Evolutionary conservation across 2,888 invertebrate genomes (phyloP).

Genomic region (Pristionchus fissidentatus): DNA sequence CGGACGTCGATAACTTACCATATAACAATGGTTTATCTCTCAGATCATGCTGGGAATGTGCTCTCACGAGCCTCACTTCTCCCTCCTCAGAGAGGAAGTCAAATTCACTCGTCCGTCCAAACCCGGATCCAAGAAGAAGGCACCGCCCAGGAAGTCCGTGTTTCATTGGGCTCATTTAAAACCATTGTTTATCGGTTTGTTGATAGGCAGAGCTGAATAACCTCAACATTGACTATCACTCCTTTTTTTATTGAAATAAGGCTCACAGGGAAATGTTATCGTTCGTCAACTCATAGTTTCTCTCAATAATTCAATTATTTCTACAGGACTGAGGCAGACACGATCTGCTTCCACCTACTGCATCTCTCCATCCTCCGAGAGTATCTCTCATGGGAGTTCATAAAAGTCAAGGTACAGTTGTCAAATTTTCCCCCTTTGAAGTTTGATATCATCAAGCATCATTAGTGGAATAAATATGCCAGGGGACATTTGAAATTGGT

Average conservation of each 20-base stretch:
- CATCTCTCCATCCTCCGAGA: constrained; percentile 92
- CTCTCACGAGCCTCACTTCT: constrained; percentile 95
- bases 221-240: background rate
- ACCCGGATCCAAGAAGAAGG: constrained; percentile 46
- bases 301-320: background rate
- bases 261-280: background rate
- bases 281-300: background rate
- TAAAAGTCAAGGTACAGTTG: constrained; percentile 75
- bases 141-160: constrained; percentile 47
- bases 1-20: background rate
- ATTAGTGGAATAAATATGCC: background rate
- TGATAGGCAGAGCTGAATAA: background rate
- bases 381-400: constrained; percentile 92
- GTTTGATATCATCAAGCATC: background rate
- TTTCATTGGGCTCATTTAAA: background rate
- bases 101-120: constrained; percentile 64
- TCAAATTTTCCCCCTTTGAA: background rate
- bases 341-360: constrained; percentile 84
- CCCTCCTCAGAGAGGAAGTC: constrained; percentile 92
- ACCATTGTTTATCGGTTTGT: background rate
- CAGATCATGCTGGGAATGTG: constrained; percentile 93
- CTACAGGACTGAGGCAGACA: constrained; percentile 19
- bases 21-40: constrained; percentile 8
- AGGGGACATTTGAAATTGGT: background rate
- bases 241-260: background rate